Percentiles rank a stretch among this genome's conserved stretches.
Conservation (phyloP, 2,113 vertebrate species). For the Garra rufa region DNA sequence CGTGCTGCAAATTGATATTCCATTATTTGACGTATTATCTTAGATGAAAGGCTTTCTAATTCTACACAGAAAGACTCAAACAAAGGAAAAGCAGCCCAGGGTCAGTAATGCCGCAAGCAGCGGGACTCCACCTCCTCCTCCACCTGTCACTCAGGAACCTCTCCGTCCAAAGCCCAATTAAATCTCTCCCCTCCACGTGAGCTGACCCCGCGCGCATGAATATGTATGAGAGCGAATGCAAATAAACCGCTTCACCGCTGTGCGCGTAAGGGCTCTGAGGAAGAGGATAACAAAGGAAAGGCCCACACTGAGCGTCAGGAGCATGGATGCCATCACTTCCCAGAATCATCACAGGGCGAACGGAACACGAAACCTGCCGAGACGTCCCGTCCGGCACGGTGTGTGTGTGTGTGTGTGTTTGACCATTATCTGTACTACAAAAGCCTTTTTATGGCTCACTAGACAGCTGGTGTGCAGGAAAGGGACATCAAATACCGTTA, state of each 20-base stretch:
- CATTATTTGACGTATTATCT: slow-evolving; percentile 48
- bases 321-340: slow-evolving; percentile 75
- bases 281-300: slow-evolving; percentile 68
- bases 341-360: slow-evolving; percentile 57
- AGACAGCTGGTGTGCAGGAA: slow-evolving; percentile 9
- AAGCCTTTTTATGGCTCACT: slow-evolving; percentile 34
- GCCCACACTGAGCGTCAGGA: slow-evolving; percentile 60
- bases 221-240: slow-evolving; percentile 79
- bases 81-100: slow-evolving; percentile 68
- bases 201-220: slow-evolving; percentile 79
- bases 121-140: slow-evolving; percentile 74
- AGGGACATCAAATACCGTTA: slow-evolving; percentile 1
- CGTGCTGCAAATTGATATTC: slow-evolving; percentile 44
- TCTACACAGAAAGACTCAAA: slow-evolving; percentile 63
- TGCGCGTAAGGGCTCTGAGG: slow-evolving; percentile 48
- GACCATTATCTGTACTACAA: slow-evolving; percentile 30
- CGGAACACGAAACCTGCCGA: slow-evolving; percentile 44
- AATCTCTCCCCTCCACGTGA: slow-evolving; percentile 68
- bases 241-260: slow-evolving; percentile 65
- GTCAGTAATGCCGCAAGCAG: slow-evolving; percentile 73
- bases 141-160: slow-evolving; percentile 79
- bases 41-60: slow-evolving; percentile 70
- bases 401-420: neutral
- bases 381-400: neutral
- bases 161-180: slow-evolving; percentile 79